Percentiles rank a stretch among this genome's conserved stretches.
Conservation (phyloP, 64 coral and sea anemone species). For the Montipora efflorescens region DNA sequence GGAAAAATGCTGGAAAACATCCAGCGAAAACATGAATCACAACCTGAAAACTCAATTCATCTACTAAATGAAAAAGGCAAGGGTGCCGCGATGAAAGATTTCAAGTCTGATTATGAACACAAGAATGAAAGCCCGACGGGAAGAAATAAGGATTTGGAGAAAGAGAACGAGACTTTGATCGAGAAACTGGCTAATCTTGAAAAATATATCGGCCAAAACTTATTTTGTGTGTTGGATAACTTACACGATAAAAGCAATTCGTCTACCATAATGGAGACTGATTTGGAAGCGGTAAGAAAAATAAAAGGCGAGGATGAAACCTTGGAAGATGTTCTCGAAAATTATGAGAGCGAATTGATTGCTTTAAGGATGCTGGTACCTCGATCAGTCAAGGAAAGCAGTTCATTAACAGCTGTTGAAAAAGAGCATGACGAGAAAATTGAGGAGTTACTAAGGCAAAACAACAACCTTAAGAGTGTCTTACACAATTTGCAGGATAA, state of each 20-base stretch:
- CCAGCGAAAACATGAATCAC: no score
- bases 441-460: conserved; percentile 7
- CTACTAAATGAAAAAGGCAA: background rate
- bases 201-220: background rate
- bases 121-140: background rate
- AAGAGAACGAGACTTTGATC: background rate
- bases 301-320: conserved; percentile 25
- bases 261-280: background rate
- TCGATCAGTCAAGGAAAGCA: background rate
- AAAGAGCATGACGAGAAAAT: conserved; percentile 21
- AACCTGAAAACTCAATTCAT: no score
- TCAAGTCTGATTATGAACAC: background rate
- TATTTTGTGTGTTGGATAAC: background rate
- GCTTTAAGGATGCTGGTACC: conserved; percentile 8
- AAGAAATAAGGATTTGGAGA: background rate
- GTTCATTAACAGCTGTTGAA: conserved; percentile 1
- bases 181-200: background rate
- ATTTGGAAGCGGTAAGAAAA: background rate
- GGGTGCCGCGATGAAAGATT: background rate
- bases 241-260: background rate
- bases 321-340: background rate
- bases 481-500: conserved; percentile 19
- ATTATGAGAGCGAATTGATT: conserved; percentile 33
- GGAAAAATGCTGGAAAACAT: no score
- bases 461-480: background rate